A percentile compares a stretch with the other conserved stretches of the same genome.
phyloP scores from a whole-genome alignment of 2,797 vertebrate genomes.

The Gambelia wislizenii region DNA sequence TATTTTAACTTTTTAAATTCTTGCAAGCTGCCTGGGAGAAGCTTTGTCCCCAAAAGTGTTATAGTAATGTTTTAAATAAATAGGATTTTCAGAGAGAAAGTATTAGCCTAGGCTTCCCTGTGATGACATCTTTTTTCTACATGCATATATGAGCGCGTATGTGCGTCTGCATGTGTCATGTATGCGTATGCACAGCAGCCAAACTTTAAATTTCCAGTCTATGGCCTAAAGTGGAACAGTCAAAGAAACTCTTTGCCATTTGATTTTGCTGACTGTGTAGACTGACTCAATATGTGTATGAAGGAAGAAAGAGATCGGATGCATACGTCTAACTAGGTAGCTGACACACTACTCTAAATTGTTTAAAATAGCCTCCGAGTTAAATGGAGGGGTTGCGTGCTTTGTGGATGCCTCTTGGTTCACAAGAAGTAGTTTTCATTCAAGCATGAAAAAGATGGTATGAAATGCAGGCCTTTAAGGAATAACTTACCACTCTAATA shows the following conservation, averaged over 20 bases:
- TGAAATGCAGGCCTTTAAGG: conserved; percentile 72
- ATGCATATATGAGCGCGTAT: neutral
- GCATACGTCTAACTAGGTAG: neutral
- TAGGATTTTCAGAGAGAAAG: neutral
- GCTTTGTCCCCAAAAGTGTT: neutral
- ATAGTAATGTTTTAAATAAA: neutral
- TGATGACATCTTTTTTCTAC: neutral
- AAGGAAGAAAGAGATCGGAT: neutral
- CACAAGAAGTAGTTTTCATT: conserved; percentile 41
- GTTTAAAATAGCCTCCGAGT: conserved; percentile 14
- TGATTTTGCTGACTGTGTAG: neutral
- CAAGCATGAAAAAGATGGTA: conserved; percentile 64
- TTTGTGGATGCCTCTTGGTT: conserved; percentile 10
- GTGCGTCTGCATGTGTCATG: neutral
- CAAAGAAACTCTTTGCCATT: neutral
- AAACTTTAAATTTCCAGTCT: neutral
- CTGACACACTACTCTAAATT: neutral
- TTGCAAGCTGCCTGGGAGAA: neutral
- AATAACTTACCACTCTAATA: conserved; percentile 74
- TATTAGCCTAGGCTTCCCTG: neutral
- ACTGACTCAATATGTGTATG: conserved; percentile 15
- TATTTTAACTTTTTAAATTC: neutral
- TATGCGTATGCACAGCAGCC: neutral
- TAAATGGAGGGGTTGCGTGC: conserved; percentile 52
- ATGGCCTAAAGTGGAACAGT: neutral